Evolutionary conservation across 2,797 vertebrate genomes (phyloP).

Genomic region (Helostoma temminkii): DNA sequence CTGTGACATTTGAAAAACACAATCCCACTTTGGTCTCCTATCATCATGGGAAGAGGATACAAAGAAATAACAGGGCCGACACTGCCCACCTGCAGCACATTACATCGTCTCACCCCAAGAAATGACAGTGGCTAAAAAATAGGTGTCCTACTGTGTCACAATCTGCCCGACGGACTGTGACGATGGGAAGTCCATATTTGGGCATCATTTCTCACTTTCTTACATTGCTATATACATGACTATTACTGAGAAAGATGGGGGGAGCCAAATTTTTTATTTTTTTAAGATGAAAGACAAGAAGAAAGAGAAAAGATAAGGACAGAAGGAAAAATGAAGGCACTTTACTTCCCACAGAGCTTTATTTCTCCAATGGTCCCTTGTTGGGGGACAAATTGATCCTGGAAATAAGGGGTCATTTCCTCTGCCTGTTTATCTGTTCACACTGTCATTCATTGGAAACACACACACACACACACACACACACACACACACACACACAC

Average conservation of each 20-base stretch:
- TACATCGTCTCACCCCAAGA: constrained; percentile 65
- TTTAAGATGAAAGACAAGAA: constrained; percentile 45
- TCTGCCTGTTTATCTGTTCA: constrained; percentile 75
- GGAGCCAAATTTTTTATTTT: constrained; percentile 37
- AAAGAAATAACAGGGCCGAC: constrained; percentile 66
- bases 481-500: constrained; percentile 32
- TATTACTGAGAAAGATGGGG: constrained; percentile 61
- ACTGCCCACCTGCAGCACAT: constrained; percentile 67
- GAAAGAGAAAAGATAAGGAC: constrained; percentile 33
- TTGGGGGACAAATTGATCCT: constrained; percentile 80
- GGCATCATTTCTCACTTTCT: constrained; percentile 61
- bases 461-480: constrained; percentile 30
- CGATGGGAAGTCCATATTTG: constrained; percentile 67
- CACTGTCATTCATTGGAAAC: constrained; percentile 57
- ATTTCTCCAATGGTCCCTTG: constrained; percentile 72
- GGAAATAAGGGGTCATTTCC: constrained; percentile 82
- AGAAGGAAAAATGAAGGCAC: constrained; percentile 51
- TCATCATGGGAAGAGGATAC: constrained; percentile 59
- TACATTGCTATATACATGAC: constrained; percentile 39
- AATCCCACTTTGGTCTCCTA: constrained; percentile 64
- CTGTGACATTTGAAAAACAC: constrained; percentile 73
- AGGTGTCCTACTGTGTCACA: constrained; percentile 71
- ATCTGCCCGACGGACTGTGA: constrained; percentile 65
- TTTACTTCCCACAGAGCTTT: constrained; percentile 74
- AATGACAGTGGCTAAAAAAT: constrained; percentile 72